phyloP scores from a whole-genome alignment of 2,797 vertebrate species.

The Hylomyscus alleni region DNA sequence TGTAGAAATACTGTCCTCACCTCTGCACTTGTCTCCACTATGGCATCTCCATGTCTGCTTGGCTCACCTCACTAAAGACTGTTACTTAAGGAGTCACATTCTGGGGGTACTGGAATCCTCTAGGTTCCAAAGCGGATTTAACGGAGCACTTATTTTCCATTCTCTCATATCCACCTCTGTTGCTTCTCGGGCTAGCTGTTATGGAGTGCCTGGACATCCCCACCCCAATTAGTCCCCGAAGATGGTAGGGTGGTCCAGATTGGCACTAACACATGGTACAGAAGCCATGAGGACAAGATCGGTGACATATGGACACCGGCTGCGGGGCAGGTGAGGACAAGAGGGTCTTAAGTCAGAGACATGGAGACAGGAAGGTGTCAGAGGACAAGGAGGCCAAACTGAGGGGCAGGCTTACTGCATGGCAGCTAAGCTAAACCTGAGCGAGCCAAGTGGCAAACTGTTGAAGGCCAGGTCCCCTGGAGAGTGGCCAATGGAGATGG shows the following conservation, averaged over 20 bases:
- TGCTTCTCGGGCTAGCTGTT: neutral
- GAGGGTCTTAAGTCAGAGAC: accelerated
- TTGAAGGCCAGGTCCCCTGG: neutral
- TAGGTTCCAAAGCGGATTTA: neutral
- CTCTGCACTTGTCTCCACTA: neutral
- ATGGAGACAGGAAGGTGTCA: neutral
- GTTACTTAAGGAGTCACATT: neutral
- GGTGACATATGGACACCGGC: neutral
- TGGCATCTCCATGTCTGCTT: neutral
- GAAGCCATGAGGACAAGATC: neutral
- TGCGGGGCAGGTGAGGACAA: neutral
- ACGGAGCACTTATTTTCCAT: neutral
- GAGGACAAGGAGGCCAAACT: neutral
- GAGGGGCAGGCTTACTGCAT: accelerated
- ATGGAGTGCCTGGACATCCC: neutral
- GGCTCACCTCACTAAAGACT: neutral
- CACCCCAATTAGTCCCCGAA: neutral
- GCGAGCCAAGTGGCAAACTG: neutral
- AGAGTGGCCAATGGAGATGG: neutral
- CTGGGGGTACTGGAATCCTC: neutral
- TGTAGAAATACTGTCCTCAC: neutral
- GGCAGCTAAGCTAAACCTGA: neutral
- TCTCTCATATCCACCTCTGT: neutral
- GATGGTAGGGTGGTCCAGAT: neutral
- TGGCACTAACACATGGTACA: neutral